Conservation (phyloP, 2,888 invertebrate species). For the Biston betularia region DNA sequence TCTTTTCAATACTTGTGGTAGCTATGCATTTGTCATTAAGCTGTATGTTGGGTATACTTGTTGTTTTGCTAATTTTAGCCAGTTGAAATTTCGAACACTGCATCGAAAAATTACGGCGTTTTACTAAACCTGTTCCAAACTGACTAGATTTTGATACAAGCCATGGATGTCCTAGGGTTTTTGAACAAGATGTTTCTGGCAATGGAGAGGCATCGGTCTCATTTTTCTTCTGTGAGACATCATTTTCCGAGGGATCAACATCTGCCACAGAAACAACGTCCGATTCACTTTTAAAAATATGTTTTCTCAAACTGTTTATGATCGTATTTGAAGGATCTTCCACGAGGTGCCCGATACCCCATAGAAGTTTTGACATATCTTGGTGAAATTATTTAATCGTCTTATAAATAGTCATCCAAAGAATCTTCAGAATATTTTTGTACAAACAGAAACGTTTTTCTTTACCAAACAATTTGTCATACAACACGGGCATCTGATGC, state of each 20-base stretch:
- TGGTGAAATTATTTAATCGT: not conserved
- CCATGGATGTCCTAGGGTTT: conserved; percentile 19
- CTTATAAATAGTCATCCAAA: not conserved
- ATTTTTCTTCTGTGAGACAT: not conserved
- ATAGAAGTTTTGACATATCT: conserved; percentile 62
- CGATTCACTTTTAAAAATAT: conserved; percentile 45
- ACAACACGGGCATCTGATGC: too few relatives aligned
- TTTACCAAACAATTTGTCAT: too few relatives aligned
- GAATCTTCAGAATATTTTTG: not conserved
- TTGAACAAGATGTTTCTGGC: conserved; percentile 25
- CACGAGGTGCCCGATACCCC: conserved; percentile 67
- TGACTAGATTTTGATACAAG: conserved; percentile 54
- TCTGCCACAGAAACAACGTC: conserved; percentile 27
- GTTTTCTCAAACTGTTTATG: conserved; percentile 55
- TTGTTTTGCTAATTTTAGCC: conserved; percentile 53
- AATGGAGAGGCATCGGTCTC: not conserved
- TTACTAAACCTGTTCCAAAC: conserved; percentile 48
- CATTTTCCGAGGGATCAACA: not conserved
- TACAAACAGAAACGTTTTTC: not conserved
- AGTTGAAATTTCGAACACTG: conserved; percentile 51
- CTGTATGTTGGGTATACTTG: conserved; percentile 50
- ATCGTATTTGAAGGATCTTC: conserved; percentile 68
- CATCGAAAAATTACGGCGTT: conserved; percentile 49
- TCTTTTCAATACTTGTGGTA: conserved; percentile 44
- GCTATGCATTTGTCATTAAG: conserved; percentile 50